Percentiles rank a stretch among this genome's conserved stretches.
Conservation (phyloP, 1,140 invertebrate species). For the Odontomachus brunneus region DNA sequence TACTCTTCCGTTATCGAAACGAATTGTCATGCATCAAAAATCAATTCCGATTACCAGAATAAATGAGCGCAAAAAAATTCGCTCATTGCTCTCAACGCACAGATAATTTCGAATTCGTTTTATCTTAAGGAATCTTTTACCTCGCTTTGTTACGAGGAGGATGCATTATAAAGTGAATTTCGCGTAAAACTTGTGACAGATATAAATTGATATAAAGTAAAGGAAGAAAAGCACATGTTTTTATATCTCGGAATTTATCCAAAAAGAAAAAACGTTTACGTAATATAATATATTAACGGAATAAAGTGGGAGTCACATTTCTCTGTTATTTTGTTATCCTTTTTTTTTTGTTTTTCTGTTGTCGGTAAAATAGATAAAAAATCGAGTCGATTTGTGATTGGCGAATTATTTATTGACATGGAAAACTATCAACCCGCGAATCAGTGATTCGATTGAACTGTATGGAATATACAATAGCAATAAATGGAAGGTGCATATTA, state of each 20-base stretch:
- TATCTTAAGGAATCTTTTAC: background rate
- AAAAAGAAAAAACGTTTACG: background rate
- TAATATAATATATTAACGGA: background rate
- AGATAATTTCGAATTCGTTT: background rate
- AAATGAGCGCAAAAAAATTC: conserved; percentile 12
- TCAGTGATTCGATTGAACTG: conserved; percentile 30
- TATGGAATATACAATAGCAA: conserved; percentile 13
- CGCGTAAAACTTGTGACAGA: background rate
- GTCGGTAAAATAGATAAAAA: conserved; percentile 2
- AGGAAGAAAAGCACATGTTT: background rate
- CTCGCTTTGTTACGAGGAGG: background rate
- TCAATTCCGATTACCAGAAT: background rate
- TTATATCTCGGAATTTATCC: too few relatives aligned
- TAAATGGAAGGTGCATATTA: background rate
- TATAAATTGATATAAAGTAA: too few relatives aligned
- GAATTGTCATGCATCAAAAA: conserved; percentile 28
- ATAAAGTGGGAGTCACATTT: conserved; percentile 17
- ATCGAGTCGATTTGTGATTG: conserved; percentile 30
- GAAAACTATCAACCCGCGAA: conserved; percentile 4
- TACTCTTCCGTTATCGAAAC: background rate
- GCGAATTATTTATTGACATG: conserved; percentile 36
- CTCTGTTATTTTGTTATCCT: background rate
- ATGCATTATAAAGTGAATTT: background rate
- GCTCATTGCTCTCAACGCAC: background rate
- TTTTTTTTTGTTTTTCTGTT: too few relatives aligned